These are phyloP conservation scores for Tapirus indicus DNA, from an alignment of 2,797 vertebrate genomes.

Conservation along the genomic window DNA sequence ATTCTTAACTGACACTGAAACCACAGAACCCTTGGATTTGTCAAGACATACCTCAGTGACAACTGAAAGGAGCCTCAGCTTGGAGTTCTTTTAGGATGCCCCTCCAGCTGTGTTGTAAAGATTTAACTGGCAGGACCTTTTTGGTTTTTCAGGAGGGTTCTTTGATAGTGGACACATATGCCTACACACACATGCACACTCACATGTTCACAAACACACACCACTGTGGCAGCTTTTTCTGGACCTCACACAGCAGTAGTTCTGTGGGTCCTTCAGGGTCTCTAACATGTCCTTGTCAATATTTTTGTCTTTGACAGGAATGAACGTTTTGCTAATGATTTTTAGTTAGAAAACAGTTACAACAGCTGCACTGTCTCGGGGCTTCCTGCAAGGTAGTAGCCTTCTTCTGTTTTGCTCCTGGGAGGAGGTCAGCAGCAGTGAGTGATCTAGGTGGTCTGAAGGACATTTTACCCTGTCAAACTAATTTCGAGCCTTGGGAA, in stretches of 20 bases:
- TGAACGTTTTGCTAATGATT: slow-evolving; percentile 28
- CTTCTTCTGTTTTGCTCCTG: not conserved
- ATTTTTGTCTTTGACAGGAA: slow-evolving; percentile 53
- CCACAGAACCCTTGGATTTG: not conserved
- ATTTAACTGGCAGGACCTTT: not conserved
- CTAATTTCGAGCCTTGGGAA: slow-evolving; percentile 46
- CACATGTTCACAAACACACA: not conserved
- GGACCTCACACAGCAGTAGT: slow-evolving; percentile 21
- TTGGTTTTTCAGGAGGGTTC: not conserved
- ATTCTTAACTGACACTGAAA: slow-evolving; percentile 20
- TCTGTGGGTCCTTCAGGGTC: not conserved
- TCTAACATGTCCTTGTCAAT: not conserved
- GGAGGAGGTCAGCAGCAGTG: not conserved
- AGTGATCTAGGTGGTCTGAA: slow-evolving; percentile 28
- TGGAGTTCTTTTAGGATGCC: not conserved
- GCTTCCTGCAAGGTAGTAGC: not conserved
- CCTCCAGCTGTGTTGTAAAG: slow-evolving; percentile 37
- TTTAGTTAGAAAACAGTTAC: slow-evolving; percentile 41
- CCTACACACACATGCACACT: not conserved
- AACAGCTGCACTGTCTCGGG: not conserved
- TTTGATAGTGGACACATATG: not conserved
- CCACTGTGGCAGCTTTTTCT: not conserved
- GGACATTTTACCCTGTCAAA: slow-evolving; percentile 26
- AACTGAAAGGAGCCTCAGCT: slow-evolving; percentile 4
- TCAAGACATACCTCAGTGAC: not conserved